Evolutionary conservation across 2,888 invertebrate species (phyloP), one percentile per base, ranked within the genome.

Genomic region (Apodemia mormo): DNA sequence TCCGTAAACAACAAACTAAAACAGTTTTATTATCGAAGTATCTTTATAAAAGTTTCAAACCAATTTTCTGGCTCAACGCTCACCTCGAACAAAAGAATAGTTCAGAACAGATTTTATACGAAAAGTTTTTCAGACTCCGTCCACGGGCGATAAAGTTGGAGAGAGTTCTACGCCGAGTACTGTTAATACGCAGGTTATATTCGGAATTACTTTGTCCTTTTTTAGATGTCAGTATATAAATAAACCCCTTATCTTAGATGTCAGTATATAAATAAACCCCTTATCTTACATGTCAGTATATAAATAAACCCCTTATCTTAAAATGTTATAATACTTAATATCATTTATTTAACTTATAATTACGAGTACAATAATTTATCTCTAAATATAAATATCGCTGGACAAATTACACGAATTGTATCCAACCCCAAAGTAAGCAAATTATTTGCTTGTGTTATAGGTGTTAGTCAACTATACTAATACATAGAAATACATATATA

Each of bases 21-120:
- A 67, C 49, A 72, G 66, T 71, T 74, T 72, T 73, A 75, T 72
- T 70, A 73, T 74, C 72, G 70, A 68, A 68, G 68, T 69, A 74
- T 76, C 76, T 73, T 68, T 68, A 68, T 56, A 67, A 66, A 78
- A 79, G 76, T 79, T 79, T 75, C 67, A 70, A 75, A 75, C 72
- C 80, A 82, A 83, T 83, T 82, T 82, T 74, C 72, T 77, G 76
- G 75, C 72, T 72, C 78, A 79, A 73, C 78, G 79, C 77, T 71
- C 72, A 70, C 72, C 71, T 68, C 74, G 74, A 73, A 45, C 45
- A 45, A 66, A 66, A 66, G 40, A 66, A 66, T 66, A 66, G 45
- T 66, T 43, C 30, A 12, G 22, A 45, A 66, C 61, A 30, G 14
- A 33, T 61, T 61, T 61, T 61, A 61, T 61, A 61, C 61, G 37